Conservation (phyloP, 2,113 vertebrate species). For the Gallinago undulata region DNA sequence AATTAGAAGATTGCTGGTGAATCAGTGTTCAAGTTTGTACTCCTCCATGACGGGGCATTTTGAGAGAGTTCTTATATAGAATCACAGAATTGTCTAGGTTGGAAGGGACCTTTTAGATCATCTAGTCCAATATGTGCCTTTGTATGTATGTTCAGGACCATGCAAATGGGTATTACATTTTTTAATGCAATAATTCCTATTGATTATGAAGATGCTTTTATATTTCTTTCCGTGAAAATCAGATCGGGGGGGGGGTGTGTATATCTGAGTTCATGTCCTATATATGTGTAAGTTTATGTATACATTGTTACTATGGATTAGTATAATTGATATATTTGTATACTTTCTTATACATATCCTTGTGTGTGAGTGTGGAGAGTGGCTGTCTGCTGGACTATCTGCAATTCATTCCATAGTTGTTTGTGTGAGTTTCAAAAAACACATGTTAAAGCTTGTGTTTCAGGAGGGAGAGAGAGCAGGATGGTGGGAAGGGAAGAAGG, state of each 20-base stretch:
- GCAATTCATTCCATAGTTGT: background rate
- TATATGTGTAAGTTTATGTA: background rate
- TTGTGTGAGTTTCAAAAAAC: background rate
- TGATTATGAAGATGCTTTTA: background rate
- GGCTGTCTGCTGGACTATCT: background rate
- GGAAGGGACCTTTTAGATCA: no score
- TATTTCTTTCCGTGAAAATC: background rate
- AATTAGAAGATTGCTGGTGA: background rate
- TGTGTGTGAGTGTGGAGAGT: background rate
- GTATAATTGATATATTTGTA: background rate
- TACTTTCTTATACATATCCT: background rate
- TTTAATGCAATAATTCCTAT: background rate
- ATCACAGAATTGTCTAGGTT: no score
- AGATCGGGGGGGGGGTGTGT: background rate
- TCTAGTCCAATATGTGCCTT: background rate
- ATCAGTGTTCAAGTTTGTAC: background rate
- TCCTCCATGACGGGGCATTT: background rate
- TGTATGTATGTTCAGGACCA: background rate
- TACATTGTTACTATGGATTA: background rate
- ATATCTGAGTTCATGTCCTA: background rate
- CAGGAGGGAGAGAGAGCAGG: background rate
- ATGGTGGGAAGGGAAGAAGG: background rate
- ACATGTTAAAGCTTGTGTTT: background rate
- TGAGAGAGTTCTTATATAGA: background rate
- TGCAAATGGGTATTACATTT: background rate